A percentile compares a stretch with the other conserved stretches of the same genome.
Conservation (phyloP, 2,113 vertebrate species). For the Pelobates fuscus region DNA sequence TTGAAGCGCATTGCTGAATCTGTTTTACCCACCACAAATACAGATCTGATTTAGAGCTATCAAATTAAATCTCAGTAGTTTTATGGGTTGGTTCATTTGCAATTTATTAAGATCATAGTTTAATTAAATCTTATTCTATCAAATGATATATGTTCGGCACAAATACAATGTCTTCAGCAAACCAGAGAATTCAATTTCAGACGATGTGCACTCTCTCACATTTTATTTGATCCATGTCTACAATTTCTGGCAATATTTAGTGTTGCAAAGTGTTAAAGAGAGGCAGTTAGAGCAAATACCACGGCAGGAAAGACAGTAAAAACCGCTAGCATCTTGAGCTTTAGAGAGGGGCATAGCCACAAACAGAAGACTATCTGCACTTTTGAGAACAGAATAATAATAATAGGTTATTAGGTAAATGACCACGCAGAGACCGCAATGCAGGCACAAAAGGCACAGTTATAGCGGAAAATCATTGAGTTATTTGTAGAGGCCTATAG, state of each 20-base stretch:
- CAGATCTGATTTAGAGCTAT: no score
- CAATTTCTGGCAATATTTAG: not conserved
- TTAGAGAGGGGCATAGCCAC: conserved; percentile 43
- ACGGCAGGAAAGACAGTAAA: conserved; percentile 59
- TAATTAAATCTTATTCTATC: no score
- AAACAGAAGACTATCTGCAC: conserved; percentile 46
- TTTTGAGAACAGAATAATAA: conserved; percentile 37
- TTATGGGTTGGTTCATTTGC: no score
- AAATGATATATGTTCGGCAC: conserved; percentile 13
- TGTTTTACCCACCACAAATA: no score
- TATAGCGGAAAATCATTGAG: conserved; percentile 1
- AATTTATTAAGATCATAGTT: no score
- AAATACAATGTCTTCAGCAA: conserved; percentile 44
- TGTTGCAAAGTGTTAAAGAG: conserved; percentile 47
- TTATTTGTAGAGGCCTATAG: not conserved
- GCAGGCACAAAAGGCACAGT: not conserved
- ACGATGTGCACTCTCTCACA: not conserved
- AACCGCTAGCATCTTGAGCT: conserved; percentile 42
- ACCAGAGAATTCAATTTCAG: not conserved
- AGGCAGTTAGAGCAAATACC: conserved; percentile 53
- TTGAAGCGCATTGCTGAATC: no score
- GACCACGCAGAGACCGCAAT: not conserved
- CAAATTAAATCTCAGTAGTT: no score
- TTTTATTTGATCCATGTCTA: not conserved
- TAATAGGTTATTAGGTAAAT: conserved; percentile 46